These are phyloP conservation scores for Caiman crocodilus DNA, from an alignment of 2,797 vertebrate species.

Conservation along the genomic window DNA sequence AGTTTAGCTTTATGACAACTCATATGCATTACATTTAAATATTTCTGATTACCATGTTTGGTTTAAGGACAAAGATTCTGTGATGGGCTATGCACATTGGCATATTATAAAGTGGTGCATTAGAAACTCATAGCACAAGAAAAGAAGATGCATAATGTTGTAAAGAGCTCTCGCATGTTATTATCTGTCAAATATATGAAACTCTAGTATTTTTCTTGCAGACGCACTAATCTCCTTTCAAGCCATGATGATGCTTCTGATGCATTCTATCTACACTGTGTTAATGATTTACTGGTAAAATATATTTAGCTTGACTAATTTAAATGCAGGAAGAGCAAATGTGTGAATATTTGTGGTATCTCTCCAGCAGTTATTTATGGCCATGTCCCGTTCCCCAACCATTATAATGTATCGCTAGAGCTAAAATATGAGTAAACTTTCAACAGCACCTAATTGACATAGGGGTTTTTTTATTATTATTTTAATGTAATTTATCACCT, in stretches of 20 bases:
- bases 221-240: neutral
- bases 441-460: neutral
- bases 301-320: conserved; percentile 25
- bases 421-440: neutral
- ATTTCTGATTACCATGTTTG: neutral
- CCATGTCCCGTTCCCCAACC: neutral
- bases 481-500: neutral
- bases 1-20: neutral
- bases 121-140: neutral
- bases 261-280: neutral
- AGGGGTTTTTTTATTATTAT: neutral
- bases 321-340: conserved; percentile 42
- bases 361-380: neutral
- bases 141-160: neutral
- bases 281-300: conserved; percentile 27
- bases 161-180: neutral
- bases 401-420: neutral
- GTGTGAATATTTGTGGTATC: neutral
- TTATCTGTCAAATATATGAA: neutral
- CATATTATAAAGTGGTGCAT: neutral
- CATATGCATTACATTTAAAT: conserved; percentile 21
- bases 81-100: neutral
- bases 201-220: conserved; percentile 45
- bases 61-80: neutral
- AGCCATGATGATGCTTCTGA: neutral